Evolutionary conservation across 2,888 invertebrate species (phyloP), one percentile per base, ranked within the genome.

Genomic region (Chloroclysta siterata): DNA sequence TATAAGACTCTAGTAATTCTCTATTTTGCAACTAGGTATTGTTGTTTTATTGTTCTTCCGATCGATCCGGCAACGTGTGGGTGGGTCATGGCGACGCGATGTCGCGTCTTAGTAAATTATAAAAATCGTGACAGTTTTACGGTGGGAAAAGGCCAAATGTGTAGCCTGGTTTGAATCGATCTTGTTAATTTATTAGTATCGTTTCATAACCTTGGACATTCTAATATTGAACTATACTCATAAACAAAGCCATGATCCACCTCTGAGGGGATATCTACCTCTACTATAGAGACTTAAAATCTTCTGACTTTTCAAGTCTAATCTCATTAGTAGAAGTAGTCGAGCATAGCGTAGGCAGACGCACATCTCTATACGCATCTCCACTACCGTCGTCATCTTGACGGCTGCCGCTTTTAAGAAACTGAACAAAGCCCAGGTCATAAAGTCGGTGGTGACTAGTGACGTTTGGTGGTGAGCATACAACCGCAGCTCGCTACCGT

Each of bases 11-110:
- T 76, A 76, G 80, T 86, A 83, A 84, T 87, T 84, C 80, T 86
- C 83, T 86, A 88, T 84, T 88, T 87, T 78, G 87, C 80, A 71
- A 80, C 82, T 36, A 51, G 46, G 17, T 82, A 84, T 84, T 83
- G 82, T 85, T 77, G 79, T 77, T 82, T 82, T 82, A 79, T 83
- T 79, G 77, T 80, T 77, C 36, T 78, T 83, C 70, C 71, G 75
- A 78, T 79, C 74, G 73, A 71, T 66, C 58, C 63, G 47, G 76
- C 17, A 13, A n/a, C 41, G 82, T 83, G 82, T 83, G 80, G 82
- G 82, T 71, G 80, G 72, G 70, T 22, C 51, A 56, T 56, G 70
- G 70, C 76, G 77, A 71, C 76, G 64, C 61, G 29, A 56, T 69
- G 74, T 59, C 74, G 71, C 69, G 74, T 72, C 74, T 74, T 72